Conservation (phyloP, 2,797 vertebrate genomes). For the Paedocypris micromegethes region DNA sequence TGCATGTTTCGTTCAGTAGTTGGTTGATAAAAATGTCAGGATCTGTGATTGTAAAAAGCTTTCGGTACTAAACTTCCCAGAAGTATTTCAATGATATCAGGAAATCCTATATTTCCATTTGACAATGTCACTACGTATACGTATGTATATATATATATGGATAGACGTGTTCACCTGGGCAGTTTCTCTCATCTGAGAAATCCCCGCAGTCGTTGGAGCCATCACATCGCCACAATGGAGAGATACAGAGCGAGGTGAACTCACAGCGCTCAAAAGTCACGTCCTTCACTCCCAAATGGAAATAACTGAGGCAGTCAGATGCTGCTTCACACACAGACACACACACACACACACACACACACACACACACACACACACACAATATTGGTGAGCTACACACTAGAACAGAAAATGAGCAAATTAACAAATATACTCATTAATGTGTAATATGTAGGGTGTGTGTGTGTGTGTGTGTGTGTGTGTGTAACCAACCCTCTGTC, state of each 20-base stretch:
- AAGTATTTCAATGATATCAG: too few species aligned
- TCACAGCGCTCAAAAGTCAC: constrained; percentile 88
- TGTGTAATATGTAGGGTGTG: not conserved
- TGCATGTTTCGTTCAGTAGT: too few species aligned
- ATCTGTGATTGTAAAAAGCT: too few species aligned
- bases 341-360: not conserved
- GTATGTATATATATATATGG: not conserved
- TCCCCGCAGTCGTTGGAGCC: constrained; percentile 94
- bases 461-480: too few species aligned
- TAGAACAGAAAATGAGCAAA: not conserved
- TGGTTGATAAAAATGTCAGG: too few species aligned
- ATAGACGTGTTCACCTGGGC: constrained; percentile 64
- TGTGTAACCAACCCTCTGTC: too few species aligned
- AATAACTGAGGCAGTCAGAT: constrained; percentile 89
- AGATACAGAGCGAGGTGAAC: constrained; percentile 89
- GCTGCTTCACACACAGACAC: constrained; percentile 66
- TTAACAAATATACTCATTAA: not conserved
- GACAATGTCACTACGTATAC: too few species aligned
- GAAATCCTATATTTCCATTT: too few species aligned
- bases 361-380: not conserved
- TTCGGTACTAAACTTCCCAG: too few species aligned
- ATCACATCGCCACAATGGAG: constrained; percentile 88
- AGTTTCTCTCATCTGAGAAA: constrained; percentile 88
- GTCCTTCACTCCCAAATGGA: constrained; percentile 89
- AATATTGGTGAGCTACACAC: too few species aligned